Percentiles rank a stretch among this genome's conserved stretches.
Conservation (phyloP, 2,888 invertebrate genomes). For the Pseudoips prasinana region DNA sequence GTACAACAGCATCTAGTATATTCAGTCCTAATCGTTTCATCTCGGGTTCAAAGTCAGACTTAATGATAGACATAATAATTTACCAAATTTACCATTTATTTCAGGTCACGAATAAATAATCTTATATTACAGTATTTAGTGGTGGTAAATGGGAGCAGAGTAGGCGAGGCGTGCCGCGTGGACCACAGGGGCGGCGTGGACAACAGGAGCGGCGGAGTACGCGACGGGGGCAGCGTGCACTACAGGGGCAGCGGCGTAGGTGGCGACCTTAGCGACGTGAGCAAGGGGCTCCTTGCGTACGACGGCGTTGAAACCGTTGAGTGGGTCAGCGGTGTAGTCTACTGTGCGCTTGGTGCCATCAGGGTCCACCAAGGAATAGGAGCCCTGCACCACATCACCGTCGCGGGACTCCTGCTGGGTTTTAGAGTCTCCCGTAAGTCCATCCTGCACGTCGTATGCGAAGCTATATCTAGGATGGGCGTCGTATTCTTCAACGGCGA, state of each 20-base stretch:
- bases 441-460: slow-evolving; percentile 70
- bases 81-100: too few species aligned
- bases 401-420: slow-evolving; percentile 68
- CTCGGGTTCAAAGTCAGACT: too few species aligned
- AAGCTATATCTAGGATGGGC: slow-evolving; percentile 69
- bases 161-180: slow-evolving; percentile 46
- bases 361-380: slow-evolving; percentile 73
- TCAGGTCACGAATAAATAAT: too few species aligned
- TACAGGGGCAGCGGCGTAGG: slow-evolving; percentile 39
- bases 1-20: too few species aligned
- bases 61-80: too few species aligned
- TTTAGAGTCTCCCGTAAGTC: slow-evolving; percentile 71
- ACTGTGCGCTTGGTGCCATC: slow-evolving; percentile 73
- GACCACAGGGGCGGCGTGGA: slow-evolving; percentile 34
- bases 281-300: slow-evolving; percentile 62
- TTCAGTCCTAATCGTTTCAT: too few species aligned
- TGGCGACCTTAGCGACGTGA: slow-evolving; percentile 20
- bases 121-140: too few species aligned
- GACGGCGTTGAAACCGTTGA: slow-evolving; percentile 70
- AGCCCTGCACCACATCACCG: slow-evolving; percentile 70
- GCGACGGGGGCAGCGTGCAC: slow-evolving; percentile 61
- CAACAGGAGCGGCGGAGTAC: slow-evolving; percentile 48
- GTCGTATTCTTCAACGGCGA: slow-evolving; percentile 19
- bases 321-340: slow-evolving; percentile 69
- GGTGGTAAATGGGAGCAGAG: slow-evolving; percentile 55